Evolutionary conservation across 2,888 invertebrate species (phyloP).

Genomic region (Drosophila sordidula): DNA sequence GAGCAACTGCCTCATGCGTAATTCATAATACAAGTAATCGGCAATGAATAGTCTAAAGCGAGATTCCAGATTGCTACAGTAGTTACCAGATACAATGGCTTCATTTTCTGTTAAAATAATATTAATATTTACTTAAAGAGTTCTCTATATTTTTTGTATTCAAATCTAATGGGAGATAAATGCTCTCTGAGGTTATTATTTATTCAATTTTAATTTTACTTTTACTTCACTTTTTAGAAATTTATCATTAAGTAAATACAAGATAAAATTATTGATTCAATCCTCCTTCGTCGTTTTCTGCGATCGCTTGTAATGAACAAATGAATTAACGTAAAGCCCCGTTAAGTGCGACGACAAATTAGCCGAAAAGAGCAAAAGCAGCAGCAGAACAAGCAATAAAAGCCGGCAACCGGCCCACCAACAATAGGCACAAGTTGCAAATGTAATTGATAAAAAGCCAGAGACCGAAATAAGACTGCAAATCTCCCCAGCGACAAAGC

Average conservation of each 20-base stretch:
- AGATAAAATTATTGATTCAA: neutral
- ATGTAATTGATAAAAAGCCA: conserved; percentile 49
- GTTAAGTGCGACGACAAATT: conserved; percentile 51
- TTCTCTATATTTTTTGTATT: too few species aligned
- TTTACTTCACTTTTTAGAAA: too few species aligned
- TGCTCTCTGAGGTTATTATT: too few species aligned
- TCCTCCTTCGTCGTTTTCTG: neutral
- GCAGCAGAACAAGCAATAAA: conserved; percentile 57
- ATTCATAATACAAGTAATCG: conserved; percentile 27
- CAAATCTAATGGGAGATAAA: too few species aligned
- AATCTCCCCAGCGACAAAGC: conserved; percentile 73
- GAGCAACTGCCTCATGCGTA: conserved; percentile 34
- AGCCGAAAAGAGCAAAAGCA: conserved; percentile 44
- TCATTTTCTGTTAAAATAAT: neutral
- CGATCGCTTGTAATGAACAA: neutral
- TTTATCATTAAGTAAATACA: too few species aligned
- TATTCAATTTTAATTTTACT: too few species aligned
- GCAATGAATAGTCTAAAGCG: neutral
- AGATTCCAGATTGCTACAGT: neutral
- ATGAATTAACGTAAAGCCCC: conserved; percentile 3
- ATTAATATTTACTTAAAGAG: too few species aligned
- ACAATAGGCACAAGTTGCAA: conserved; percentile 72
- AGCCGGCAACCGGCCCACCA: conserved; percentile 21
- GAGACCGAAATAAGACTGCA: conserved; percentile 34
- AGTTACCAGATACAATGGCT: neutral